Evolutionary conservation across 2,888 invertebrate genomes (phyloP).

Genomic region (Leptogaster cylindrica): DNA sequence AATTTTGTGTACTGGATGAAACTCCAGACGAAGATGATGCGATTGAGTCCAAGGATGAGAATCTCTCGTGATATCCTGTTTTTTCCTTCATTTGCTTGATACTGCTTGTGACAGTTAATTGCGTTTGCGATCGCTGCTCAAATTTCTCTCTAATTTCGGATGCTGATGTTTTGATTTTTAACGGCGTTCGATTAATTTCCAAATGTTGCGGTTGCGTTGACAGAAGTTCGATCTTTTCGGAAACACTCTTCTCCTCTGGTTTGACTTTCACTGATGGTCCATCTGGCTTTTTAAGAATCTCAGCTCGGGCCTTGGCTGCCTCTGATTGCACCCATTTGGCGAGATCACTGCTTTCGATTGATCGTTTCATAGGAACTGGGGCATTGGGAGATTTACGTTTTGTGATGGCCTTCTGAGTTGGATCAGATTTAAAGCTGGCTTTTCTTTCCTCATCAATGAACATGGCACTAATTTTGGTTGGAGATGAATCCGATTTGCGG

Average conservation of each 20-base stretch:
- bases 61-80: constrained; percentile 57
- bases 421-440: constrained; percentile 60
- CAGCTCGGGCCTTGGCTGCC: constrained; percentile 52
- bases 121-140: constrained; percentile 54
- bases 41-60: constrained; percentile 60
- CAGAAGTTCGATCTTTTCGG: constrained; percentile 46
- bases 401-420: constrained; percentile 53
- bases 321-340: constrained; percentile 57
- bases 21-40: constrained; percentile 62
- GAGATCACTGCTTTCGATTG: constrained; percentile 50
- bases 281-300: constrained; percentile 44
- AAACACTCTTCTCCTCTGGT: constrained; percentile 47
- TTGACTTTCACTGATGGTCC: not conserved
- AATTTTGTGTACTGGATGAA: constrained; percentile 58
- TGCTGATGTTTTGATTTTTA: constrained; percentile 51
- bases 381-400: constrained; percentile 48
- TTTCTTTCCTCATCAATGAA: constrained; percentile 62
- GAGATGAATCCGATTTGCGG: constrained; percentile 59
- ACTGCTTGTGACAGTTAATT: constrained; percentile 44
- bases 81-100: constrained; percentile 45
- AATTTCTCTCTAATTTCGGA: constrained; percentile 61
- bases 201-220: constrained; percentile 44
- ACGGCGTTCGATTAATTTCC: constrained; percentile 42
- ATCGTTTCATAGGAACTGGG: not conserved
- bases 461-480: constrained; percentile 61